Percentiles rank a stretch among this genome's conserved stretches.
These are phyloP conservation scores for Pygmarrhopalites habei DNA, from an alignment of 1,140 invertebrate genomes.

Conservation along the genomic window DNA sequence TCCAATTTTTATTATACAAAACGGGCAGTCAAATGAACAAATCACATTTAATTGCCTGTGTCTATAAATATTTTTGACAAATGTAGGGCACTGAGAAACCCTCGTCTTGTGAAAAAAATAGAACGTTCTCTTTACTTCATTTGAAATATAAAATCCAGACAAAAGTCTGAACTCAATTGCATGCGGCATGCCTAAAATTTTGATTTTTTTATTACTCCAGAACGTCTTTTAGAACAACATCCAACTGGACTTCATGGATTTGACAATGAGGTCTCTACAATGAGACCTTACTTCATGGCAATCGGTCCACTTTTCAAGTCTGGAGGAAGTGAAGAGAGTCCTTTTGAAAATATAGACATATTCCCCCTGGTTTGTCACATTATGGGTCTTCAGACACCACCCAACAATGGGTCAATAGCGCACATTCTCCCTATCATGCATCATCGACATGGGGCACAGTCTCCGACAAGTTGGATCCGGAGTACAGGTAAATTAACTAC, in stretches of 20 bases:
- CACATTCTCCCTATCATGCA: no score
- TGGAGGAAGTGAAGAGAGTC: slow-evolving; percentile 40
- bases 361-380: slow-evolving; percentile 59
- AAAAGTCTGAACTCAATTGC: slow-evolving; percentile 44
- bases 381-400: slow-evolving; percentile 48
- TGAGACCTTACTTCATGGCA: slow-evolving; percentile 64
- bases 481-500: no score
- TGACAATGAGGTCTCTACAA: slow-evolving; percentile 50
- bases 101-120: not conserved
- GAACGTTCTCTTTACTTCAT: not conserved
- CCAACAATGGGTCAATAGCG: slow-evolving; percentile 53
- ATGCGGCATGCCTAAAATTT: no score
- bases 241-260: slow-evolving; percentile 64
- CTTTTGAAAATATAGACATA: slow-evolving; percentile 58
- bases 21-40: no score
- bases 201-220: no score
- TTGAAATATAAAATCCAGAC: not conserved
- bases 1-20: no score
- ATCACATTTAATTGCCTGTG: no score
- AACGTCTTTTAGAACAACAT: no score
- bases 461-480: no score
- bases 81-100: no score
- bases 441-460: no score
- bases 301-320: slow-evolving; percentile 55
- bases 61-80: no score